These are phyloP conservation scores for Xyrichtys novacula DNA, from an alignment of 2,797 vertebrate genomes.

Conservation along the genomic window DNA sequence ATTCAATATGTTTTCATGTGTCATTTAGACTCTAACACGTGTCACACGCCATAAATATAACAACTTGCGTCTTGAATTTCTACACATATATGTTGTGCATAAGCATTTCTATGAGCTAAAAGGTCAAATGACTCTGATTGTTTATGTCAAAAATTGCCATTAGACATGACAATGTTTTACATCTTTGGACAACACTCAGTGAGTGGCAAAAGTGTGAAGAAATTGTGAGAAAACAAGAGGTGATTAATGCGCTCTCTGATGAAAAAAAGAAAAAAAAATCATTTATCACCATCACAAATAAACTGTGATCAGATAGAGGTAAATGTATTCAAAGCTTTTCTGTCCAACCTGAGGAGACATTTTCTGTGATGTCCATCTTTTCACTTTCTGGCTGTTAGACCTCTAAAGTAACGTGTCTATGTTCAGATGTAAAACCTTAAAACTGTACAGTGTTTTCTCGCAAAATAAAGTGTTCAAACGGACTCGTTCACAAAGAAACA, in stretches of 20 bases:
- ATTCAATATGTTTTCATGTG: conserved; percentile 80
- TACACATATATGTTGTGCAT: conserved; percentile 55
- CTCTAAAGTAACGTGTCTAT: conserved; percentile 64
- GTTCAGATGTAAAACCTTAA: conserved; percentile 72
- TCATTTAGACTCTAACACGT: conserved; percentile 78
- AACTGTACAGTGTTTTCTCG: conserved; percentile 81
- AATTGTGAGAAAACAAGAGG: conserved; percentile 24
- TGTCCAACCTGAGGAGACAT: conserved; percentile 41
- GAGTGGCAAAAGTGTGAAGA: conserved; percentile 64
- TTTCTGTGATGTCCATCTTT: conserved; percentile 62
- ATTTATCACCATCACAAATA: conserved; percentile 23
- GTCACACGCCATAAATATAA: conserved; percentile 66
- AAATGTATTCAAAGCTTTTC: conserved; percentile 29
- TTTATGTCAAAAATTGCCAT: conserved; percentile 43
- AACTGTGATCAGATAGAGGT: conserved; percentile 32
- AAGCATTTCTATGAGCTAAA: conserved; percentile 56
- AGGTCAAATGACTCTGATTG: conserved; percentile 35
- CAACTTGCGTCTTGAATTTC: conserved; percentile 64
- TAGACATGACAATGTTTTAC: conserved; percentile 43
- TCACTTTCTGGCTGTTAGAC: conserved; percentile 61
- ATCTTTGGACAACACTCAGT: conserved; percentile 66
- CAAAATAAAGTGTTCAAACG: conserved; percentile 69
- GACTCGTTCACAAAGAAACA: conserved; percentile 46
- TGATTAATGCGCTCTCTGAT: conserved; percentile 38
- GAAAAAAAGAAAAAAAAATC: conserved; percentile 13